Evolutionary conservation across 2,888 invertebrate genomes (phyloP), one percentile per base, ranked within the genome.

Genomic region (Entomobrya proxima): DNA sequence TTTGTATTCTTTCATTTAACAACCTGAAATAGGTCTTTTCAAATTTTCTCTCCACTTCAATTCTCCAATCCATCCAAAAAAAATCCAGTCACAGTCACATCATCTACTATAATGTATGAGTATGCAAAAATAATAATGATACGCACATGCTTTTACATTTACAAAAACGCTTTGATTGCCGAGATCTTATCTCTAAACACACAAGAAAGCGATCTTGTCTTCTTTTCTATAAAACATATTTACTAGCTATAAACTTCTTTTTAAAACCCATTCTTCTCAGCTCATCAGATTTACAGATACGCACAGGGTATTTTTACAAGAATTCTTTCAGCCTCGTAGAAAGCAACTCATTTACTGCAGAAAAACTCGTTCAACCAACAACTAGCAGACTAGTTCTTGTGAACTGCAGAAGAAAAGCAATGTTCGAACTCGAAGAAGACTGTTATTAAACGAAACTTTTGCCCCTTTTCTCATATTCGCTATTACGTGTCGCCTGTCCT

Each of bases 401-500:
- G 61, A 64, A 47, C 77, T 44, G 15, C n/a, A 18, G 44, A n/a
- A 9, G 35, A 64, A 35, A 18, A 64, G 2, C 11, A 7, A 15
- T 47, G 15, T n/a, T 15, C 21, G 35, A 37, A 27, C 30, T 37
- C 18, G n/a, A n/a, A 78, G 40, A 52, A 58, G 40, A 47, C 77
- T 44, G 27, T 78, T 72, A 69, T 69, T 80, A 52, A 52, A 13
- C 21, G 30, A 69, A 69, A 80, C 55, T 69, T 80, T 78, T 64
- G 27, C 64, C 18, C 21, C 32, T 47, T 72, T n/a, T 74, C 32
- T 30, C 30, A 18, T 50, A n/a, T n/a, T 55, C 58, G 0, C 30
- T 18, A n/a, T 76, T 47, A n/a, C 11, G 64, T 64, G 64, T 64
- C 37, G 32, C n/a, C 30, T 5, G 30, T 61, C 32, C 61, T 13